phyloP scores from a whole-genome alignment of 2,888 invertebrate genomes.

The Sepioteuthis lessoniana region DNA sequence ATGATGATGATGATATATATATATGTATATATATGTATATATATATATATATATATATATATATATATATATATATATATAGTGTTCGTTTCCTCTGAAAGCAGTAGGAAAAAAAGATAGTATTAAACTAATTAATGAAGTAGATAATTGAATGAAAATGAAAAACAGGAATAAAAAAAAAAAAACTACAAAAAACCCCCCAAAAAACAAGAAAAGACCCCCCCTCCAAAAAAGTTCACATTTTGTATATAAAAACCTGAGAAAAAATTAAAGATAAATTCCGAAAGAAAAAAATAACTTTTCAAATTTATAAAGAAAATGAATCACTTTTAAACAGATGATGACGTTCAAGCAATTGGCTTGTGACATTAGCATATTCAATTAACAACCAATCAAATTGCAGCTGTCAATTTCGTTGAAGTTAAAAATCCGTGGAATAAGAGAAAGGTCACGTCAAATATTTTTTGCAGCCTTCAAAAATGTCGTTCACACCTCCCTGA shows the following conservation, averaged over 20 bases:
- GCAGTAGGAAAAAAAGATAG: too few species aligned
- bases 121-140: background rate
- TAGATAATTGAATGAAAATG: background rate
- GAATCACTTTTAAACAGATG: background rate
- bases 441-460: background rate
- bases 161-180: background rate
- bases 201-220: too few species aligned
- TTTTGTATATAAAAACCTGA: background rate
- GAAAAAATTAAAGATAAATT: background rate
- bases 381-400: background rate
- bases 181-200: too few species aligned
- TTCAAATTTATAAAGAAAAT: background rate
- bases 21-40: background rate
- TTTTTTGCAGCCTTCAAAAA: background rate
- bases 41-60: background rate
- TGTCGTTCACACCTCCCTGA: background rate
- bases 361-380: background rate
- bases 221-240: background rate
- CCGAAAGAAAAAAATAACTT: background rate
- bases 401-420: background rate
- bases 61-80: background rate
- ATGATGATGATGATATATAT: background rate
- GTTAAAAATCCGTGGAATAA: background rate
- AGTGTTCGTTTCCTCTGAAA: too few species aligned
- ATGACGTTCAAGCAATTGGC: background rate